Evolutionary conservation across 1,140 invertebrate genomes (phyloP).

Genomic region (Acromyrmex echinatior): DNA sequence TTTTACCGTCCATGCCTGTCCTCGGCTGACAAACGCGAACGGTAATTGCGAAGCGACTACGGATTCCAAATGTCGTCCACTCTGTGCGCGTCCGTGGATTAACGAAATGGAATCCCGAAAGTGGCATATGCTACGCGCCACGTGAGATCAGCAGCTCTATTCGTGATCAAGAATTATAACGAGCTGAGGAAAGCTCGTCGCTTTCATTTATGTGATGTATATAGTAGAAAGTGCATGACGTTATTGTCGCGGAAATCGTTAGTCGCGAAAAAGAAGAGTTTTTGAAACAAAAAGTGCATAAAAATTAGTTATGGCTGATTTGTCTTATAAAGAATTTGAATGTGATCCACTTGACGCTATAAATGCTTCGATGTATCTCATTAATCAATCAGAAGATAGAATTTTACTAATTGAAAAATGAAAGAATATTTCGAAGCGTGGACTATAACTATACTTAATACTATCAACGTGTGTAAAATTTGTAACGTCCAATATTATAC

Average conservation of each 20-base stretch:
- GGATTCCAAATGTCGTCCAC: constrained; percentile 24
- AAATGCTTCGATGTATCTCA: too few relatives aligned
- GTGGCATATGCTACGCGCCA: constrained; percentile 8
- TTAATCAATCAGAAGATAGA: too few relatives aligned
- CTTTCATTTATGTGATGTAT: background rate
- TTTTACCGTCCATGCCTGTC: constrained; percentile 19
- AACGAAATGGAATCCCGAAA: constrained; percentile 51
- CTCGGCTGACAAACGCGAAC: constrained; percentile 38
- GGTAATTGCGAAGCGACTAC: constrained; percentile 52
- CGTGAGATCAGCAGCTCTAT: constrained; percentile 17
- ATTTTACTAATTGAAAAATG: too few relatives aligned
- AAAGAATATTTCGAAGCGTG: too few relatives aligned
- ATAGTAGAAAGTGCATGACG: background rate
- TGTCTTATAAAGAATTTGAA: background rate
- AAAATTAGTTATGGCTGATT: background rate
- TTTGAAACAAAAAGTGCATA: background rate
- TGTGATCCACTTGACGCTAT: too few relatives aligned
- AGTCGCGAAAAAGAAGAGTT: background rate
- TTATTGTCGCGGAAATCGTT: background rate
- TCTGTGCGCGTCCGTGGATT: constrained; percentile 25
- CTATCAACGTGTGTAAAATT: too few relatives aligned
- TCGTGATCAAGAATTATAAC: constrained; percentile 34
- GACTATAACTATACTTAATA: too few relatives aligned
- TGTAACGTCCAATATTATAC: too few relatives aligned
- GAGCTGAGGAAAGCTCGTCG: background rate